phyloP scores from a whole-genome alignment of 2,797 vertebrate genomes.

The Enteromius argenteus region DNA sequence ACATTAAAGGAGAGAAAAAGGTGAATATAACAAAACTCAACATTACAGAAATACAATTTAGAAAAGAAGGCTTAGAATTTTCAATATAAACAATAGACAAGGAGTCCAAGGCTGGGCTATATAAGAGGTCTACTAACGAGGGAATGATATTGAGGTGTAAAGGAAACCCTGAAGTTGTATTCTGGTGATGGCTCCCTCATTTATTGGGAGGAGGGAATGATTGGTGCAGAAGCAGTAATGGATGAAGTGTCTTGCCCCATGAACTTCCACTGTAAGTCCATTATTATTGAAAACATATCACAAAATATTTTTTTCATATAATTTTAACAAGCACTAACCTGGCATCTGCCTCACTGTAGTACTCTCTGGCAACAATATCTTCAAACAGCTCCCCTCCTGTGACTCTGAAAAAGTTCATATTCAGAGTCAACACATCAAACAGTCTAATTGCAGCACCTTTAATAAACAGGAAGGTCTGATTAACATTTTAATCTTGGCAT shows the following conservation, averaged over 20 bases:
- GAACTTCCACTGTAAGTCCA: constrained; percentile 14
- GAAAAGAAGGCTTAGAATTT: background rate
- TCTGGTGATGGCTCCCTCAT: background rate
- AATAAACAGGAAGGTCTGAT: constrained; percentile 7
- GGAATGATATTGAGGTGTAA: background rate
- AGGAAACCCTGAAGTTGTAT: background rate
- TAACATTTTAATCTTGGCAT: background rate
- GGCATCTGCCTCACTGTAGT: constrained; percentile 98
- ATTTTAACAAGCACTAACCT: constrained; percentile 82
- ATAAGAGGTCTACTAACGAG: background rate
- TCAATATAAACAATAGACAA: background rate
- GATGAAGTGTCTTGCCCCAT: background rate
- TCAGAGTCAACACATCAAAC: constrained; percentile 17
- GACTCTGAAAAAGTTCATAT: constrained; percentile 79
- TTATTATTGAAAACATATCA: background rate
- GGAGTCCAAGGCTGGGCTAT: background rate
- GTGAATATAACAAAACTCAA: background rate
- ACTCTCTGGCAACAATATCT: constrained; percentile 97
- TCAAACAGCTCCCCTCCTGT: constrained; percentile 98
- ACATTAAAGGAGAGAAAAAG: background rate
- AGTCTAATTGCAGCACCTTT: background rate
- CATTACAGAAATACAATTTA: background rate
- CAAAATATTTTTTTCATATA: background rate
- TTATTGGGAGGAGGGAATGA: background rate
- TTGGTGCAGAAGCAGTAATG: background rate